Conservation (phyloP, 2,888 invertebrate genomes). For the Pterobdella sp. region DNA sequence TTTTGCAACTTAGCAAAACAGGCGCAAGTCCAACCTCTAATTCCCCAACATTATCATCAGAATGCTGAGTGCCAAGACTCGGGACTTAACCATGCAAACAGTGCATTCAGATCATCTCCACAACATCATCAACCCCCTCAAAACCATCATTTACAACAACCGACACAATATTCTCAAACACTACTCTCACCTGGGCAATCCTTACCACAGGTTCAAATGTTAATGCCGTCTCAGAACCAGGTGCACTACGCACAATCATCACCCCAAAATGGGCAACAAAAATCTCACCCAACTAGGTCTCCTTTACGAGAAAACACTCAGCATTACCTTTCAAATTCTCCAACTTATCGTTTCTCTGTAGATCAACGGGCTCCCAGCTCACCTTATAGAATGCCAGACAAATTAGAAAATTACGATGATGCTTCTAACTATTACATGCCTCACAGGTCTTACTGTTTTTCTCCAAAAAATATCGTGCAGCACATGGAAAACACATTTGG, state of each 20-base stretch:
- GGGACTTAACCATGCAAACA: background rate
- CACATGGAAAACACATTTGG: background rate
- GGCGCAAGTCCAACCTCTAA: background rate
- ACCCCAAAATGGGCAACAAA: background rate
- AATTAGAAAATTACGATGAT: background rate
- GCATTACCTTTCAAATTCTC: background rate
- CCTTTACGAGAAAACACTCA: background rate
- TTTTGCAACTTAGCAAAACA: background rate
- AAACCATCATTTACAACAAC: background rate
- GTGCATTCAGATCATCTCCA: background rate
- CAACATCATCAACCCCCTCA: background rate
- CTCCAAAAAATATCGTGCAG: background rate
- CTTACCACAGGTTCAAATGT: background rate
- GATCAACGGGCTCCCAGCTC: background rate
- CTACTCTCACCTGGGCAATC: background rate
- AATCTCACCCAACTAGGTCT: background rate
- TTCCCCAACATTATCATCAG: background rate
- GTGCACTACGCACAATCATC: background rate
- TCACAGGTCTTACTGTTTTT: background rate
- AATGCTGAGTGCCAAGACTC: background rate
- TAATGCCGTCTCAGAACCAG: background rate
- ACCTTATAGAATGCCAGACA: background rate
- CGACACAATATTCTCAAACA: background rate
- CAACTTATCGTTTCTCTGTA: too few species aligned
- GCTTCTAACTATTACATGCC: background rate